Base-by-base conservation (phyloP, 2,113 vertebrate genomes). In the Myotis davidii region DNA sequence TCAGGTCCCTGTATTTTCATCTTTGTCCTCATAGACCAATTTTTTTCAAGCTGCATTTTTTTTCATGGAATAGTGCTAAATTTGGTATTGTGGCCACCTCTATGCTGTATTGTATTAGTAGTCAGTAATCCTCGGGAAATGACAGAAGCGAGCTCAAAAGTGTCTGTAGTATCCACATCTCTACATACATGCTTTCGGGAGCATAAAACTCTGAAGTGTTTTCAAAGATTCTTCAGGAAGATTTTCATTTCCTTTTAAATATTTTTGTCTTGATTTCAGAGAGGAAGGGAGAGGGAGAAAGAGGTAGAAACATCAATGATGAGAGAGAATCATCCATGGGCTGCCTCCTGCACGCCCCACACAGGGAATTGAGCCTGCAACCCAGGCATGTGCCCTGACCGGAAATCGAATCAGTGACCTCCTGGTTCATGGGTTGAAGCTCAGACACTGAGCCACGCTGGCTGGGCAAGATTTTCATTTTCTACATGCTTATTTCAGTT, bases 91-190 rank as follows among this genome's bases (percentile, higher is more conserved):
- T 27, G 37, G n/a, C 42, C 29, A 4, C 20, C 45, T 23, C 21
- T 52, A 4, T 17, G 25, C 67, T 73, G 11, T 93, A 3, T 64
- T 59, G 42, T 12, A 50, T 77, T 83, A 50, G n/a, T 52, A 59
- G 39, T 42, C 34, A 78, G 13, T 52, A 27, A 72, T 39, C 37
- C 21, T 18, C 9, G 14, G 29, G 78, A 72, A 67, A 48, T 50
- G 56, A 42, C 64, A 76, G 70, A 76, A 59, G 32, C 1, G 0
- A 83, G 73, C n/a, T 81, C 32, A 17, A 5, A 27, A 32, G 61
- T 25, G 6, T 3, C 6, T 2, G 1, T 27, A 32, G 9, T 52
- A 6, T 34, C 61, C 29, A 7, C 9, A 0, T n/a, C 2, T 29
- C 18, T 34, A 16, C 9, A 56, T 17, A n/a, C 1, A 13, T 27